Base-by-base conservation (phyloP, 2,797 vertebrate species). In the Danionella dracula region DNA sequence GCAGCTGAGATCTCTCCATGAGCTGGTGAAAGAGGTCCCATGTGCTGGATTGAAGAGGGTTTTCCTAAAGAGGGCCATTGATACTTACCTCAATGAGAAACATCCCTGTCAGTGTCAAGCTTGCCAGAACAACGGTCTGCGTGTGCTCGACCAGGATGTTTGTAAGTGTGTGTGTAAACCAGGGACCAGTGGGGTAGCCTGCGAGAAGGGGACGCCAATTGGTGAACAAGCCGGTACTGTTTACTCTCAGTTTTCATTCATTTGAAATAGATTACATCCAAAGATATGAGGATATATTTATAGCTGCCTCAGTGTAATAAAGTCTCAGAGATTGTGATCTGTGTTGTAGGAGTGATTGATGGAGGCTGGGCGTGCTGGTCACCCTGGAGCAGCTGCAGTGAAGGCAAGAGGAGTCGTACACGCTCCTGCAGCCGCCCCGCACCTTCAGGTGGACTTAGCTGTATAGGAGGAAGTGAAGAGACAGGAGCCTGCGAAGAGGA, bases 301-400 rank as follows among this genome's bases (percentile, higher is more conserved):
- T n/a, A n/a, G n/a, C n/a, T n/a, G n/a, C n/a, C n/a, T n/a, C n/a
- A n/a, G n/a, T n/a, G n/a, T n/a, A n/a, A n/a, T n/a, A n/a, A n/a
- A n/a, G n/a, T n/a, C n/a, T n/a, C n/a, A n/a, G n/a, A n/a, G n/a
- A n/a, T n/a, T n/a, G n/a, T n/a, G n/a, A n/a, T n/a, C n/a, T 70
- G 37, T 71, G 31, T 69, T 16, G 13, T 54, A 96, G 93, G 88
- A 1, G 82, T 87, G 50, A 78, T 90, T 17, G 88, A 95, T 55
- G 95, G 95, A 67, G 76, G 74, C 31, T 98, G 96, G 94, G 93
- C 81, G 71, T 98, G 96, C 78, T 99, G 96, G 95, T 92, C 93
- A 1, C 79, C 87, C 27, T 97, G 95, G 95, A 82, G 81, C 23
- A 19, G 86, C 42, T 97, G 94, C 69, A 81, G 82, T 38, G 71